Conservation (phyloP, 2,113 vertebrate species). For the Steatornis caripensis region DNA sequence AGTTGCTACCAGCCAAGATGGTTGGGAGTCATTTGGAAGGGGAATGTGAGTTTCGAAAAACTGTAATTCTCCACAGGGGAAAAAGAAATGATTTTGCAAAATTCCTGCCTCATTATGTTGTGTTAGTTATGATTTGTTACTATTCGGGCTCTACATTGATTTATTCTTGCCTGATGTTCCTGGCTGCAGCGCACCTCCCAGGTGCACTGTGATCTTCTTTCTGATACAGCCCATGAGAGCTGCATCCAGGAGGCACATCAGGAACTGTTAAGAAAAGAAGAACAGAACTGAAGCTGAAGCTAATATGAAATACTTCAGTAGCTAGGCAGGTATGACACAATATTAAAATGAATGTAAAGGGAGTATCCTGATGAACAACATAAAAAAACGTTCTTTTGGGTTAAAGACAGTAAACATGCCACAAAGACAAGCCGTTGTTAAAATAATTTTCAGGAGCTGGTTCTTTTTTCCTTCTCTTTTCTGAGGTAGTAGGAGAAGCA, state of each 20-base stretch:
- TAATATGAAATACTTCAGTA: not conserved
- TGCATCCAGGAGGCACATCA: not conserved
- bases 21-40: not conserved
- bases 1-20: not conserved
- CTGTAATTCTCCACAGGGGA: not conserved
- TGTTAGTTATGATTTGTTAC: not conserved
- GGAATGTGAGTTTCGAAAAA: not conserved
- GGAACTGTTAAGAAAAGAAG: not conserved
- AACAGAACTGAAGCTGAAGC: not conserved
- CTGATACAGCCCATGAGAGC: not conserved
- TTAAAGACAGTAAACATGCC: not conserved
- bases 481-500: not conserved
- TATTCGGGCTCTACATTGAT: not conserved
- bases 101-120: not conserved
- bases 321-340: not conserved
- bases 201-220: not conserved
- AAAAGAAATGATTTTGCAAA: not conserved
- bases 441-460: not conserved
- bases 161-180: not conserved
- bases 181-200: not conserved
- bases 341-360: not conserved
- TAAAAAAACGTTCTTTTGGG: accelerated
- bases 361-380: not conserved
- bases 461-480: not conserved
- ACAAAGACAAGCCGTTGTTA: not conserved